Evolutionary conservation across 2,888 invertebrate species (phyloP).

Genomic region (Amblyjoppa proteus): DNA sequence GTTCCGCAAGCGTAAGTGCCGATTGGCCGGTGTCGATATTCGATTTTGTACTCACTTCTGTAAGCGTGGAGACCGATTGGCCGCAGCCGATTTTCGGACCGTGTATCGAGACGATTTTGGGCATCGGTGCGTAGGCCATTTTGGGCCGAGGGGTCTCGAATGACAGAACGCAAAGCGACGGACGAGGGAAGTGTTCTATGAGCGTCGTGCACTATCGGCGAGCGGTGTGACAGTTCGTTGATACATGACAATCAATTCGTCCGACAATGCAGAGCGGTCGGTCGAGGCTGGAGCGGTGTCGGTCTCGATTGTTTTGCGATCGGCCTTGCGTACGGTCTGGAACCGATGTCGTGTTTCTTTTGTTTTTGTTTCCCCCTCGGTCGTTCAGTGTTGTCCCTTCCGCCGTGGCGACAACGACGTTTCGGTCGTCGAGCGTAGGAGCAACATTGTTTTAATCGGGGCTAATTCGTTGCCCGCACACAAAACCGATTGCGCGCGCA

Average conservation of each 20-base stretch:
- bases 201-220: background rate
- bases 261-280: conserved; percentile 7
- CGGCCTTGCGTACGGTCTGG: background rate
- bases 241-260: conserved; percentile 36
- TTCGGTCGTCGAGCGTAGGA: conserved; percentile 37
- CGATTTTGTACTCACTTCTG: conserved; percentile 71
- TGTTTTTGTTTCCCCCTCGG: background rate
- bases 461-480: conserved; percentile 54
- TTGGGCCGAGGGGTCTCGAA: background rate
- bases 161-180: no score
- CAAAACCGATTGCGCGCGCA: conserved; percentile 65
- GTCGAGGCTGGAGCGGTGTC: conserved; percentile 14
- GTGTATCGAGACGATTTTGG: conserved; percentile 70
- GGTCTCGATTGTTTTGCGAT: conserved; percentile 12
- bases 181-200: background rate
- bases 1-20: no score
- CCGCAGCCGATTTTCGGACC: conserved; percentile 69
- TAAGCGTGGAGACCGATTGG: conserved; percentile 68
- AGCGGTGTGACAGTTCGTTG: conserved; percentile 17
- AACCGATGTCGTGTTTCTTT: background rate
- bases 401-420: conserved; percentile 38
- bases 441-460: conserved; percentile 49
- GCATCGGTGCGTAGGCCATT: conserved; percentile 71
- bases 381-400: background rate
- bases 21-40: no score